phyloP scores from a whole-genome alignment of 2,888 invertebrate genomes.

The Agonopterix alstromeriana region DNA sequence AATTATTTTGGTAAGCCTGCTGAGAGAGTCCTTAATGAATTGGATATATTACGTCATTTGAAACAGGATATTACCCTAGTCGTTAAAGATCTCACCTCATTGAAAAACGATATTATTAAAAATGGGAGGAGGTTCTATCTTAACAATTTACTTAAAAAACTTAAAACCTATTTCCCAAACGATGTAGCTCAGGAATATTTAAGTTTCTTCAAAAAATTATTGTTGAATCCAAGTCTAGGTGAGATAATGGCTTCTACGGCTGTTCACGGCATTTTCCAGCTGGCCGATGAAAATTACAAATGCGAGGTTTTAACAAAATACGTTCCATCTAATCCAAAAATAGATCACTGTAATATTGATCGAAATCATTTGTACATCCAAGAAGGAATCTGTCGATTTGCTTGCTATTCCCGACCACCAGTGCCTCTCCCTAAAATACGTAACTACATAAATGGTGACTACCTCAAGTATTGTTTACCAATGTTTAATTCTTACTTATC shows the following conservation, averaged over 20 bases:
- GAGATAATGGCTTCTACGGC: conserved; percentile 11
- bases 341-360: conserved; percentile 26
- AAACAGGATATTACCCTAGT: conserved; percentile 21
- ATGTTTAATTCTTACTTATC: conserved; percentile 27
- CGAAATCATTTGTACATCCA: conserved; percentile 24
- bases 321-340: conserved; percentile 30
- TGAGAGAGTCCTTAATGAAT: neutral
- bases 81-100: conserved; percentile 11
- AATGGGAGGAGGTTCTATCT: conserved; percentile 11
- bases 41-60: conserved; percentile 16
- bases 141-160: conserved; percentile 29
- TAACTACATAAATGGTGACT: conserved; percentile 33
- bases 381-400: conserved; percentile 30
- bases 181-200: conserved; percentile 33
- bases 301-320: conserved; percentile 30
- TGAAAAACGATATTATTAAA: conserved; percentile 8
- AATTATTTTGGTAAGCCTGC: neutral
- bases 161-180: conserved; percentile 39
- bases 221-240: conserved; percentile 11
- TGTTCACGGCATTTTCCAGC: conserved; percentile 33
- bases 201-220: conserved; percentile 21
- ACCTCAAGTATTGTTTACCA: conserved; percentile 29
- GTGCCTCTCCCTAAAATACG: conserved; percentile 23
- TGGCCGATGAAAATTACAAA: conserved; percentile 26
- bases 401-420: conserved; percentile 29